phyloP scores from a whole-genome alignment of 2,797 vertebrate species.

The Spea hammondii region DNA sequence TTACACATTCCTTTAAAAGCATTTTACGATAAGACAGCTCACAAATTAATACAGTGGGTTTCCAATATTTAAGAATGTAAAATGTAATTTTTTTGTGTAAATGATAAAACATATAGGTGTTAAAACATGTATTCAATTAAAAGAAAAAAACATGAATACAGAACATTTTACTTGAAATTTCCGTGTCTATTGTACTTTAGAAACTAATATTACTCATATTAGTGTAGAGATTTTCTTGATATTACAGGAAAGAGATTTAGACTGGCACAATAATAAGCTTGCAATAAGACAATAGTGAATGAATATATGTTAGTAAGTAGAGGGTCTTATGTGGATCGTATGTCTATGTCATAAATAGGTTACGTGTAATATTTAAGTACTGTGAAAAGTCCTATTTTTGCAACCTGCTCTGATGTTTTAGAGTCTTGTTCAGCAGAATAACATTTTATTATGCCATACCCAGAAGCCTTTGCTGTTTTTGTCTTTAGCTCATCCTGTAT shows the following conservation, averaged over 20 bases:
- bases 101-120: constrained; percentile 70
- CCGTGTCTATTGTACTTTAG: constrained; percentile 69
- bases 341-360: neutral
- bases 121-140: constrained; percentile 64
- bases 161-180: constrained; percentile 77
- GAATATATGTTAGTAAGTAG: constrained; percentile 8
- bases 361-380: constrained; percentile 1
- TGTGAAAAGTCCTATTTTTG: neutral
- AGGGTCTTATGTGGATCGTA: neutral
- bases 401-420: neutral
- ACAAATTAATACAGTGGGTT: constrained; percentile 72
- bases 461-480: neutral
- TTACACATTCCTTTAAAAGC: constrained; percentile 70
- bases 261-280: constrained; percentile 4
- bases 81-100: constrained; percentile 72
- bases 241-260: constrained; percentile 7
- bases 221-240: constrained; percentile 4
- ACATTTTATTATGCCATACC: neutral
- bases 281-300: constrained; percentile 16
- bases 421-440: neutral
- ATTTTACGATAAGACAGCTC: constrained; percentile 63
- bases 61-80: constrained; percentile 80
- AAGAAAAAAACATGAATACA: constrained; percentile 66
- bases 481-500: neutral
- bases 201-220: constrained; percentile 48